These are phyloP conservation scores for Monopis laevigella DNA, from an alignment of 2,888 invertebrate species.

Conservation along the genomic window DNA sequence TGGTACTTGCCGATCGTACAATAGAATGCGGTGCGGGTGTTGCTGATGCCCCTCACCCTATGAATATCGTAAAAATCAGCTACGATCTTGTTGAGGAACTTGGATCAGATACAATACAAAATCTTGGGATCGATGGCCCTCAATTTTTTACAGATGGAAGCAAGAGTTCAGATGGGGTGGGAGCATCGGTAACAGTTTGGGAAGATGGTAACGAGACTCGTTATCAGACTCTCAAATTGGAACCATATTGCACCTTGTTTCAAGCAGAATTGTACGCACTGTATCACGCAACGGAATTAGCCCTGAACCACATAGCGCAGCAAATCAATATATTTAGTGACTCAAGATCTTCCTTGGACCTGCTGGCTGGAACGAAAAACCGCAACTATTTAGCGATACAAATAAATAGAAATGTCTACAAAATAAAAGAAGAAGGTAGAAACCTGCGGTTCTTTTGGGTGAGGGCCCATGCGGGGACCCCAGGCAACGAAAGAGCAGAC, in stretches of 20 bases:
- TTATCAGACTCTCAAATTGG: not conserved
- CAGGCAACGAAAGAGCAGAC: slow-evolving; percentile 17
- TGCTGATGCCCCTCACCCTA: no score
- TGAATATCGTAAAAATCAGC: no score
- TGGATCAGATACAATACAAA: no score
- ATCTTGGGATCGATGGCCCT: no score
- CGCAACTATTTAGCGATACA: slow-evolving; percentile 5
- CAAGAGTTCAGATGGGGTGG: slow-evolving; percentile 11
- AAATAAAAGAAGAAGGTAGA: not conserved
- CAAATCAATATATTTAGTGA: slow-evolving; percentile 8
- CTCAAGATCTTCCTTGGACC: slow-evolving; percentile 12
- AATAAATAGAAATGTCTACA: not conserved
- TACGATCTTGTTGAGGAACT: no score
- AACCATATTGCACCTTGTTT: slow-evolving; percentile 9
- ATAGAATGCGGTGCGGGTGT: no score
- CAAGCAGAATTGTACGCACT: slow-evolving; percentile 14
- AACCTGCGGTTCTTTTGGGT: slow-evolving; percentile 13
- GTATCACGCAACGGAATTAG: not conserved
- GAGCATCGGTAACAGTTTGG: slow-evolving; percentile 10
- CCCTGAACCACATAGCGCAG: not conserved
- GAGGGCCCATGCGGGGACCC: slow-evolving; percentile 12
- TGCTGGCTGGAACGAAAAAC: not conserved
- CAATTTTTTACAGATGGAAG: slow-evolving; percentile 12
- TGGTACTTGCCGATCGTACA: no score
- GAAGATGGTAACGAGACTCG: not conserved